Evolutionary conservation across 2,797 vertebrate genomes (phyloP).

Genomic region (Pipistrellus pygmaeus): DNA sequence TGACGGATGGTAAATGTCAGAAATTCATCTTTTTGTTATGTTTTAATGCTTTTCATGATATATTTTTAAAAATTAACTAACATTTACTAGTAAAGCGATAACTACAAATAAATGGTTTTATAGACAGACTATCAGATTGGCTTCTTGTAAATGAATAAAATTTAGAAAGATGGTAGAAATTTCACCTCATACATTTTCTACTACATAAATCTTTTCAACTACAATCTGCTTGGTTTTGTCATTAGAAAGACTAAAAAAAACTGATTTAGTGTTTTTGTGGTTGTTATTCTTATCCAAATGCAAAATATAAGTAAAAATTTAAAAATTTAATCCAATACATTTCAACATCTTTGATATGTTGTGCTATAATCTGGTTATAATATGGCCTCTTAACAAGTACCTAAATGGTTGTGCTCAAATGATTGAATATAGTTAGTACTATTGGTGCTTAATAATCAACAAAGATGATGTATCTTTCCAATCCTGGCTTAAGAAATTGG

Average conservation of each 20-base stretch:
- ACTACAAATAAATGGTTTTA: neutral
- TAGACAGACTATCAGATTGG: neutral
- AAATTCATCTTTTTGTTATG: neutral
- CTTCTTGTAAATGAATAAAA: neutral
- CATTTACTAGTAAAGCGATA: too few relatives aligned
- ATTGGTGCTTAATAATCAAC: neutral
- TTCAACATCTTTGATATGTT: neutral
- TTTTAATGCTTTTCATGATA: neutral
- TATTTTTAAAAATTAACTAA: neutral
- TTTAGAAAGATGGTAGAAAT: neutral
- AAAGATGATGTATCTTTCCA: neutral
- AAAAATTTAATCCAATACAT: neutral
- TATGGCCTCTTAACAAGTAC: neutral
- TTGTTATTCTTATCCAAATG: neutral
- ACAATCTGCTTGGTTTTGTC: neutral
- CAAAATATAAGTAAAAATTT: neutral
- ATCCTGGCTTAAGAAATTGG: neutral
- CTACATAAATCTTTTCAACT: neutral
- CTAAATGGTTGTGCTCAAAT: neutral
- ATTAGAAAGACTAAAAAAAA: constrained; percentile 7
- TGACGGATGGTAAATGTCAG: neutral
- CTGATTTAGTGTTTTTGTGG: neutral
- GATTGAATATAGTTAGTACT: neutral
- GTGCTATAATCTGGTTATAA: neutral
- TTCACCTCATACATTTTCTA: neutral